These are phyloP conservation scores for Phenacoccus solenopsis DNA, from an alignment of 1,140 invertebrate genomes.

Conservation along the genomic window DNA sequence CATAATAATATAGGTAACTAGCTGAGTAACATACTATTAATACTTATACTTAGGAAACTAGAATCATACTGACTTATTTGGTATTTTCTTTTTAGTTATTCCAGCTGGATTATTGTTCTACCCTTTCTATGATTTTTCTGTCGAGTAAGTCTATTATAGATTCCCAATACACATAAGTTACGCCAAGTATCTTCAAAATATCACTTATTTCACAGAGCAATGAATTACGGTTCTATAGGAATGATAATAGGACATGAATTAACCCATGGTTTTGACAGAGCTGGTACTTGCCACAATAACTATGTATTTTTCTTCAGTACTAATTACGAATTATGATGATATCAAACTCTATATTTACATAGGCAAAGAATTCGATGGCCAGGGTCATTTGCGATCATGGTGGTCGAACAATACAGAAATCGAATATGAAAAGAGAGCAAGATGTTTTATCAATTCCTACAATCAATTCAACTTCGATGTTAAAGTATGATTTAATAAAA, in stretches of 20 bases:
- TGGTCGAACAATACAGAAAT: conserved; percentile 63
- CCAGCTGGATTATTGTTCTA: conserved; percentile 57
- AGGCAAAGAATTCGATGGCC: conserved; percentile 58
- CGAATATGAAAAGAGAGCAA: conserved; percentile 54
- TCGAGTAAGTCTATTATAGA: conserved; percentile 40
- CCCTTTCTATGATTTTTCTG: conserved; percentile 54
- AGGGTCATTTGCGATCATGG: conserved; percentile 64
- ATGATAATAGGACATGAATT: conserved; percentile 64
- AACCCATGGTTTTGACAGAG: conserved; percentile 61
- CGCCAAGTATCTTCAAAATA: too few relatives aligned
- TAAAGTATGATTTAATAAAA: too few relatives aligned
- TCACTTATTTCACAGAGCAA: conserved; percentile 30
- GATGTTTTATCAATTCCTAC: conserved; percentile 85
- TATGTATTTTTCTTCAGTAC: background rate
- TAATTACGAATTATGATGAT: too few relatives aligned
- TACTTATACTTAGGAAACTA: background rate
- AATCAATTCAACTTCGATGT: conserved; percentile 45
- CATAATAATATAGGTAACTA: conserved; percentile 65
- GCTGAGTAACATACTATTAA: conserved; percentile 66
- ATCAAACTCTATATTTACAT: conserved; percentile 33
- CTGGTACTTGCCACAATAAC: conserved; percentile 39
- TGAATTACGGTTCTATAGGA: conserved; percentile 61
- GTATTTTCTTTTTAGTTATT: conserved; percentile 42
- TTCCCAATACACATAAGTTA: too few relatives aligned
- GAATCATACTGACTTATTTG: background rate